Conservation (phyloP, 1,140 invertebrate species). For the Heliothis virescens region DNA sequence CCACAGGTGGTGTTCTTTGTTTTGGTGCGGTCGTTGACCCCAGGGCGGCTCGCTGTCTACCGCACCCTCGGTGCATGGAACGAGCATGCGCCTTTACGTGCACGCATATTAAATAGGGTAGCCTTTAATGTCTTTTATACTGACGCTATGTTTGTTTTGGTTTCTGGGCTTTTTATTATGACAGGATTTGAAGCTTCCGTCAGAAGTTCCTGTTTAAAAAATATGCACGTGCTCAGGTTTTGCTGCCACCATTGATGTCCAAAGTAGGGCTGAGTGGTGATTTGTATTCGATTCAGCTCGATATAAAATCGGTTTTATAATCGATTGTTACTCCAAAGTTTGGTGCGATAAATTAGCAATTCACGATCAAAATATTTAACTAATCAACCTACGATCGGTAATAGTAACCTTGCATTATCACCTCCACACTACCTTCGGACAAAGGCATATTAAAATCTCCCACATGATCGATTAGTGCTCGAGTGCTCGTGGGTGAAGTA, state of each 20-base stretch:
- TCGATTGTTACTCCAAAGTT: background rate
- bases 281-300: too few relatives aligned
- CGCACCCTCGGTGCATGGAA: slow-evolving; percentile 61
- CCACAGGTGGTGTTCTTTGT: slow-evolving; percentile 65
- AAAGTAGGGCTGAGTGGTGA: too few relatives aligned
- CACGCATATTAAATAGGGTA: slow-evolving; percentile 43
- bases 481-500: background rate
- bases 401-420: slow-evolving; percentile 2
- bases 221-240: too few relatives aligned
- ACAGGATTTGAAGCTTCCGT: background rate
- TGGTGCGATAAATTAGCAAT: background rate
- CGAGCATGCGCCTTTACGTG: slow-evolving; percentile 56
- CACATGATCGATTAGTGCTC: slow-evolving; percentile 22
- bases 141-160: slow-evolving; percentile 1
- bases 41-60: slow-evolving; percentile 64
- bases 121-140: background rate
- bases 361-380: background rate
- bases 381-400: background rate
- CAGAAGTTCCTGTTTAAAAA: too few relatives aligned
- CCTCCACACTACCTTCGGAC: background rate
- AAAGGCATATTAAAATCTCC: slow-evolving; percentile 22
- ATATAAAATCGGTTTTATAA: too few relatives aligned
- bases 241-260: too few relatives aligned
- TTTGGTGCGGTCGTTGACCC: slow-evolving; percentile 78
- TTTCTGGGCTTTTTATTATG: background rate